phyloP scores from a whole-genome alignment of 2,888 invertebrate genomes.

The Eilema griseolum region DNA sequence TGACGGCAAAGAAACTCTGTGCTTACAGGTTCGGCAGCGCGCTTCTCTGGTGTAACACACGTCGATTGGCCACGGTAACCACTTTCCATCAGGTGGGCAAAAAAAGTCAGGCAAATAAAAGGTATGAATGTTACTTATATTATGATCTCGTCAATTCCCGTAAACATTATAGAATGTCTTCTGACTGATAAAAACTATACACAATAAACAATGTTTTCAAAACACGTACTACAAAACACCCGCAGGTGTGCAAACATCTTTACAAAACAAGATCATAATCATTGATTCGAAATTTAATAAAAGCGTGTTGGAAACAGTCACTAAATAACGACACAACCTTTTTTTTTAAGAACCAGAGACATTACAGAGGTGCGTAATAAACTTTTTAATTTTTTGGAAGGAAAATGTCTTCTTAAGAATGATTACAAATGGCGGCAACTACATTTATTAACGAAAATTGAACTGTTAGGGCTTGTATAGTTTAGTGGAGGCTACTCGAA shows the following conservation, averaged over 20 bases:
- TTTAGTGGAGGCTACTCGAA: too few species aligned
- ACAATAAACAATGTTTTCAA: conserved; percentile 6
- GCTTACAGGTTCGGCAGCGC: too few species aligned
- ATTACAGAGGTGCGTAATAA: conserved; percentile 28
- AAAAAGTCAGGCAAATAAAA: too few species aligned
- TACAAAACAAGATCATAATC: conserved; percentile 12
- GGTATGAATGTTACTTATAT: too few species aligned
- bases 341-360: conserved; percentile 60
- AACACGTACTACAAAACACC: not conserved
- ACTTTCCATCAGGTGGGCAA: too few species aligned
- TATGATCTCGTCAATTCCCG: too few species aligned
- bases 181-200: not conserved
- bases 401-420: not conserved
- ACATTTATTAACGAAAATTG: too few species aligned
- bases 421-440: not conserved
- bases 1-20: too few species aligned
- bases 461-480: too few species aligned
- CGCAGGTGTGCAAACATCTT: conserved; percentile 3
- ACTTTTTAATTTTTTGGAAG: conserved; percentile 6
- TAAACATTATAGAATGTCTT: too few species aligned
- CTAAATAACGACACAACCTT: conserved; percentile 61
- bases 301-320: conserved; percentile 36
- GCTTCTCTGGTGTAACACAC: too few species aligned
- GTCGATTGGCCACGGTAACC: too few species aligned
- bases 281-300: conserved; percentile 47